These are phyloP conservation scores for Chlorops oryzae DNA, from an alignment of 1,140 invertebrate species.

Conservation along the genomic window DNA sequence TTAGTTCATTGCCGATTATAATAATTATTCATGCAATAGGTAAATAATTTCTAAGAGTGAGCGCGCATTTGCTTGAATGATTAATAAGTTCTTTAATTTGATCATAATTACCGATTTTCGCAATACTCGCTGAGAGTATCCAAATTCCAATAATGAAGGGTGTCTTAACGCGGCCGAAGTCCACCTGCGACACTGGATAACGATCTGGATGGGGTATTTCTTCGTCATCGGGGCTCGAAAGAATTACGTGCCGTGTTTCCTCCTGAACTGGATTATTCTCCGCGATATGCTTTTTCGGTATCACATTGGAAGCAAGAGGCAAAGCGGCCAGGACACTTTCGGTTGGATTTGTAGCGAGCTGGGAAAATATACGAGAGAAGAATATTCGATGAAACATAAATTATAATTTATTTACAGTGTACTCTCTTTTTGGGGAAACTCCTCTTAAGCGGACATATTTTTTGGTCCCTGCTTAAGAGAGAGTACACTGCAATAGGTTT, in stretches of 20 bases:
- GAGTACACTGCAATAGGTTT: too few relatives aligned
- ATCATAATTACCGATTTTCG: slow-evolving; percentile 82
- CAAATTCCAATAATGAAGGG: slow-evolving; percentile 90
- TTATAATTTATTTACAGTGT: too few relatives aligned
- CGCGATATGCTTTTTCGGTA: not conserved
- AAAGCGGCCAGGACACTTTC: not conserved
- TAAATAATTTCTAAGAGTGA: too few relatives aligned
- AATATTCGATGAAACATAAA: too few relatives aligned
- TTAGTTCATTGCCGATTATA: too few relatives aligned
- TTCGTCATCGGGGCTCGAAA: slow-evolving; percentile 15
- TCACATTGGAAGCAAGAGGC: too few relatives aligned
- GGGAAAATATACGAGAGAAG: not conserved
- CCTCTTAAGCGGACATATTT: too few relatives aligned
- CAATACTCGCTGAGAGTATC: slow-evolving; percentile 89
- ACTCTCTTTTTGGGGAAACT: too few relatives aligned
- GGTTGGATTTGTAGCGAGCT: not conserved
- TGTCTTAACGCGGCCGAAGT: slow-evolving; percentile 81
- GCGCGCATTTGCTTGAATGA: too few relatives aligned
- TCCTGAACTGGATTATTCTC: not conserved
- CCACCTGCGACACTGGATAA: slow-evolving; percentile 72
- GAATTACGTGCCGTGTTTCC: not conserved
- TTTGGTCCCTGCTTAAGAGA: too few relatives aligned
- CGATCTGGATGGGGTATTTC: slow-evolving; percentile 35
- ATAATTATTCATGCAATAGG: too few relatives aligned
- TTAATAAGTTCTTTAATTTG: too few relatives aligned